Evolutionary conservation across 1,140 invertebrate genomes (phyloP), one percentile per base, ranked within the genome.

Genomic region (Phthorimaea operculella): DNA sequence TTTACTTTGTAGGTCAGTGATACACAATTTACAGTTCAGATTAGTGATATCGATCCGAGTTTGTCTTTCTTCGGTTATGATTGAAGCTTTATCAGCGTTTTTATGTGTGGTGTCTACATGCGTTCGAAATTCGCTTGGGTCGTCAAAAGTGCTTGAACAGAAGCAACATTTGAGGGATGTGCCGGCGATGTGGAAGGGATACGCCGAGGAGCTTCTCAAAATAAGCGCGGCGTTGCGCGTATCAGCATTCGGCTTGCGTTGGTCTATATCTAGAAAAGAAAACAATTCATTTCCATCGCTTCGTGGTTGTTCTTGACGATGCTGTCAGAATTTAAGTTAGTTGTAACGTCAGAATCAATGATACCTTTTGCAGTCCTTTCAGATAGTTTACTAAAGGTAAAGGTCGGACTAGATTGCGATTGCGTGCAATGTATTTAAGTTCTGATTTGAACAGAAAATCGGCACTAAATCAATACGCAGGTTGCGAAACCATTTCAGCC

Each of bases 181-280:
- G 11, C 47, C 17, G 47, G 45, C 53, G 33, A 59, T 51, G 14
- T 49, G 54, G 33, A 63, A 59, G 3, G 58, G 61, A 50, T 57
- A 59, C 1, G 61, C 61, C 11, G 51, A 57, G 11, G 61, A 54
- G 52, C 56, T 36, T 28, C 57, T 54, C 28, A 63, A 45, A 4
- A 63, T 60, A 17, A 54, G 7, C 48, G 52, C 53, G 11, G 57
- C 57, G 33, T 63, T 63, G 48, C 52, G 44, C 12, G 8, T 9
- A 1, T 51, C 48, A 5, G 44, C n/a, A 5, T 47, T 15, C 44
- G 3, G 36, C 3, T 14, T 9, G 12, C 44, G 11, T 47, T 14
- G 44, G 51, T 42, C 36, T 54, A 52, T 34, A 49, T 58, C 57
- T 63, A 63, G 52, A 63, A 63, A 63, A 58, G 57, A 63, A 63